Percentiles rank a stretch among this genome's conserved stretches.
Evolutionary conservation across 2,797 vertebrate genomes (phyloP).

Genomic region (Chloroceryle amazona): DNA sequence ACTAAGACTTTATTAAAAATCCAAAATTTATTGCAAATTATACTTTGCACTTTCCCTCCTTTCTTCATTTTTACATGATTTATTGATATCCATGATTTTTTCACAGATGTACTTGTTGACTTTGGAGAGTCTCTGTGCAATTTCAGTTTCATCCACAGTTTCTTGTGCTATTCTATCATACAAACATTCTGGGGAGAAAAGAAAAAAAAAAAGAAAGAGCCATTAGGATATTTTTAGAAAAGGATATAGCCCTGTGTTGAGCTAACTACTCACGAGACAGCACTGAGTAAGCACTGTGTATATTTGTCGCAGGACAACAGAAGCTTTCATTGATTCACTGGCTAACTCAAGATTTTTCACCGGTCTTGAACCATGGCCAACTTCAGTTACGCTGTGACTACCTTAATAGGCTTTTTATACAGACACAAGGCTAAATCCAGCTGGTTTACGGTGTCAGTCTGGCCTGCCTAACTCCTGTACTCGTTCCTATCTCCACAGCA

Average conservation of each 20-base stretch:
- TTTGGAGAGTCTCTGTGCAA: constrained; percentile 99
- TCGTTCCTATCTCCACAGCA: neutral
- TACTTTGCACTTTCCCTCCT: constrained; percentile 94
- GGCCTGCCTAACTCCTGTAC: neutral
- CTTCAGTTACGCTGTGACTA: constrained; percentile 37
- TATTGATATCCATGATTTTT: constrained; percentile 99
- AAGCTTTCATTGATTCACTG: neutral
- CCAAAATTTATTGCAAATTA: constrained; percentile 87
- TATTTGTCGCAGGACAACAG: constrained; percentile 7
- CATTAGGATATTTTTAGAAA: constrained; percentile 54
- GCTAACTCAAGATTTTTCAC: neutral
- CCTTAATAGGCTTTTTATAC: neutral
- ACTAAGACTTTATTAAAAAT: constrained; percentile 83
- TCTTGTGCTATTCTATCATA: constrained; percentile 99
- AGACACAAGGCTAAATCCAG: neutral
- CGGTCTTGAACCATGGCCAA: neutral
- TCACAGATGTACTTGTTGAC: constrained; percentile 99
- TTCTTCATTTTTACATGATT: constrained; percentile 99
- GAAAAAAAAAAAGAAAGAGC: constrained; percentile 62
- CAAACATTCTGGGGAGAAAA: constrained; percentile 90
- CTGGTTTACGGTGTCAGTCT: neutral
- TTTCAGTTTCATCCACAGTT: constrained; percentile 98
- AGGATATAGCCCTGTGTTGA: neutral
- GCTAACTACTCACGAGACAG: constrained; percentile 3
- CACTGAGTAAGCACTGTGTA: neutral